These are phyloP conservation scores for Chaenocephalus aceratus DNA, from an alignment of 2,113 vertebrate genomes.

Conservation along the genomic window DNA sequence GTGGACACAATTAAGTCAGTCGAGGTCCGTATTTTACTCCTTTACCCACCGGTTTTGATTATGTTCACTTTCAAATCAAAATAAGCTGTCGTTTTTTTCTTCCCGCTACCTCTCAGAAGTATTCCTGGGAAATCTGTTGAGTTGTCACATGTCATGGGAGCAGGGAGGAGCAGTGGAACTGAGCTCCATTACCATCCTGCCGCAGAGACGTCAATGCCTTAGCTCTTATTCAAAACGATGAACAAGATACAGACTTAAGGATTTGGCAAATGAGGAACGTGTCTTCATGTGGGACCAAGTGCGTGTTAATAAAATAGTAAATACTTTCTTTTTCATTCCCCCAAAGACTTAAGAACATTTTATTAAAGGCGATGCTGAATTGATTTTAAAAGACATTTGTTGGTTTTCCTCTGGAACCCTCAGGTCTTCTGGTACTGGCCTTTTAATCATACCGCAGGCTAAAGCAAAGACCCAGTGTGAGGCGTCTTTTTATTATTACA, in stretches of 20 bases:
- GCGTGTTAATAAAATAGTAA: neutral
- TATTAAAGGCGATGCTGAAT: neutral
- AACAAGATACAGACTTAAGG: conserved; percentile 14
- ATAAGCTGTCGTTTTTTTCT: conserved; percentile 34
- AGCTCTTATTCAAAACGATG: conserved; percentile 15
- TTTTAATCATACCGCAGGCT: too few relatives aligned
- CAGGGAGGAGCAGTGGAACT: conserved; percentile 4
- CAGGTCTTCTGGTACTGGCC: too few relatives aligned
- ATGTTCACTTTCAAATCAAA: conserved; percentile 41
- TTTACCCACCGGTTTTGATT: conserved; percentile 43
- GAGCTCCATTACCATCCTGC: conserved; percentile 22
- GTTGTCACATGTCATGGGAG: conserved; percentile 30
- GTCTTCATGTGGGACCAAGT: neutral
- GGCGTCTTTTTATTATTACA: too few relatives aligned
- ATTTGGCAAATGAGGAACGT: neutral
- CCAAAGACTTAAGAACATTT: conserved; percentile 41
- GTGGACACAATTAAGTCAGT: conserved; percentile 53
- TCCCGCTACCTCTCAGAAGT: conserved; percentile 2
- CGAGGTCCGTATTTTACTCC: conserved; percentile 17
- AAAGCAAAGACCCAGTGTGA: too few relatives aligned
- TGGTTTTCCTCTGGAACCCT: too few relatives aligned
- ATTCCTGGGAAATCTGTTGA: conserved; percentile 31
- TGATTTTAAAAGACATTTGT: too few relatives aligned
- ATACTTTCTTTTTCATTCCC: neutral
- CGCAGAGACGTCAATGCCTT: neutral